Percentiles rank a stretch among this genome's conserved stretches.
Evolutionary conservation across 2,888 invertebrate species (phyloP).

Genomic region (Nudaria mundana): DNA sequence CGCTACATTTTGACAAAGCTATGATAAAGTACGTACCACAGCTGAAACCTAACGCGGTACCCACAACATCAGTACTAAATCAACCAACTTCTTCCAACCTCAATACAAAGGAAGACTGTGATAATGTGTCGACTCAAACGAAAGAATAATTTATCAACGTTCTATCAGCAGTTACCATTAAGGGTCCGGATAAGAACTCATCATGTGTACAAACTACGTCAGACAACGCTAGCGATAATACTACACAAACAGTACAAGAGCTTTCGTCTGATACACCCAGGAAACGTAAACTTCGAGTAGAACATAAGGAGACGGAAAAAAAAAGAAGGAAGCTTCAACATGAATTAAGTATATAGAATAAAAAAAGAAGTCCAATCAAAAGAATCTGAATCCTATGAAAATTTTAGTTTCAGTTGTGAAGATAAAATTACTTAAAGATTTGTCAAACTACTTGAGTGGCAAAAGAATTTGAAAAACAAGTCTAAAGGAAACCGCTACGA

Average conservation of each 20-base stretch:
- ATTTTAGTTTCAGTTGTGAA: no score
- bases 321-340: no score
- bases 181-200: no score
- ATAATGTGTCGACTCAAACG: neutral
- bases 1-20: conserved; percentile 5
- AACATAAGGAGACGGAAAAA: no score
- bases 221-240: neutral
- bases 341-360: no score
- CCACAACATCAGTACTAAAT: neutral
- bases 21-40: conserved; percentile 1
- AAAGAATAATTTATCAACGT: neutral
- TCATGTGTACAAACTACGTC: neutral
- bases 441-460: no score
- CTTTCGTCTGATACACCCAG: conserved; percentile 1
- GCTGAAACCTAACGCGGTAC: conserved; percentile 1
- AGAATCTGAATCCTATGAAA: no score
- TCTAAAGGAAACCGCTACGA: neutral
- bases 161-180: neutral
- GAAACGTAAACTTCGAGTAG: neutral
- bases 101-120: neutral
- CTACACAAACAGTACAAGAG: neutral
- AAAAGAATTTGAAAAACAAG: neutral
- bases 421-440: no score
- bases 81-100: neutral
- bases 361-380: no score